Conservation (phyloP, 2,797 vertebrate species). For the Peromyscus melanophrys region DNA sequence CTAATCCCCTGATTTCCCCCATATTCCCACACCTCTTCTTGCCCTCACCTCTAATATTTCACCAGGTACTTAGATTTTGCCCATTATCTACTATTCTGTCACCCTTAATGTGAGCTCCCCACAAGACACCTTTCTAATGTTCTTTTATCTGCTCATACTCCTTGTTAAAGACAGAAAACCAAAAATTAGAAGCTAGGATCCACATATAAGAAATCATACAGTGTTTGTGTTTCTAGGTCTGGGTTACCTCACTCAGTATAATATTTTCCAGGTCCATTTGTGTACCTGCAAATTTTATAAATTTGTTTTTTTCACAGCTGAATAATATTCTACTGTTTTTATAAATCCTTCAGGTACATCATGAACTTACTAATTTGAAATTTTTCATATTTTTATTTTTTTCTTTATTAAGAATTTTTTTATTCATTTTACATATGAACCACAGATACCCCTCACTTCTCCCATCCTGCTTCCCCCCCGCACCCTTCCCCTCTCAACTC, state of each 20-base stretch:
- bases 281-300: background rate
- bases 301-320: background rate
- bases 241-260: background rate
- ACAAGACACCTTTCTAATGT: background rate
- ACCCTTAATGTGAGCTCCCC: no score
- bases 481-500: no score
- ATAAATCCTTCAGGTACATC: background rate
- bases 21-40: no score
- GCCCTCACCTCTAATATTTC: background rate
- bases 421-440: no score
- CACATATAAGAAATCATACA: background rate
- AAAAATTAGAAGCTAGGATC: background rate
- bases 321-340: no score
- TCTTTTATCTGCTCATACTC: background rate
- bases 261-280: background rate
- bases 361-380: background rate
- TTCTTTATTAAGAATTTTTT: no score
- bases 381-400: background rate
- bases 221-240: background rate
- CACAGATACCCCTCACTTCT: no score
- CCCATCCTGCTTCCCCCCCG: no score
- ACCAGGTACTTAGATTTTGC: background rate
- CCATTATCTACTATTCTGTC: no score
- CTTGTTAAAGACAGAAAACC: background rate
- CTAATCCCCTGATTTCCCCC: no score